Percentiles rank a stretch among this genome's conserved stretches.
Evolutionary conservation across 2,113 vertebrate species (phyloP).

Genomic region (Arothron firmamentum): DNA sequence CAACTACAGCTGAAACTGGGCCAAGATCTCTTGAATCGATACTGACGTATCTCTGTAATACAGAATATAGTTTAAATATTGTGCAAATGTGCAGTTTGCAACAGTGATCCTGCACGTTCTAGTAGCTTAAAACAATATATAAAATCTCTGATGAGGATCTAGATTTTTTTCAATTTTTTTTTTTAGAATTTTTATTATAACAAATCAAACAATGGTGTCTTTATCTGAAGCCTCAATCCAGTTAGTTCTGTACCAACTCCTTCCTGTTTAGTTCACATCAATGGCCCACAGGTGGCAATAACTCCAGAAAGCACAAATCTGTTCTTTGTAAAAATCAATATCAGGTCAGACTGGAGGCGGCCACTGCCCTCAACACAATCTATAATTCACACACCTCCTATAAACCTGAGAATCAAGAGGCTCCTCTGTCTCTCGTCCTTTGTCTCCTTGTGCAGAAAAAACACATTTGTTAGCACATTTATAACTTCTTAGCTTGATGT

Average conservation of each 20-base stretch:
- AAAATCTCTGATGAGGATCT: too few species aligned
- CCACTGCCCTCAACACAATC: slow-evolving; percentile 29
- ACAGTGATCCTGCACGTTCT: too few species aligned
- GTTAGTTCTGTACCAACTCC: slow-evolving; percentile 3
- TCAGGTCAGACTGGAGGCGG: slow-evolving; percentile 37
- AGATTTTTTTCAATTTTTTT: too few species aligned
- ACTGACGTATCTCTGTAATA: too few species aligned
- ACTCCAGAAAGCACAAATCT: slow-evolving; percentile 1
- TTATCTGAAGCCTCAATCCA: too few species aligned
- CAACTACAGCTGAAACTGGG: too few species aligned
- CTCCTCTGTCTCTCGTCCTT: background rate
- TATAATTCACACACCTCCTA: slow-evolving; percentile 47
- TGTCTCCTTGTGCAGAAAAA: background rate
- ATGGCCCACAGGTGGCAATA: slow-evolving; percentile 21
- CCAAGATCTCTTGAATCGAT: too few species aligned
- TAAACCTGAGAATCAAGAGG: slow-evolving; percentile 26
- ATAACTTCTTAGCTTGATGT: background rate
- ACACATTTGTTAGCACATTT: background rate
- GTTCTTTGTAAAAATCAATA: slow-evolving; percentile 43
- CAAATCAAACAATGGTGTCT: too few species aligned
- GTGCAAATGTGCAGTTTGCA: too few species aligned
- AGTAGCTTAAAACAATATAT: too few species aligned
- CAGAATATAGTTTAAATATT: too few species aligned
- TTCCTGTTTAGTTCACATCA: background rate
- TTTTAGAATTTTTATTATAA: too few species aligned